Evolutionary conservation across 2,113 vertebrate genomes (phyloP).

Genomic region (Takifugu bimaculatus): DNA sequence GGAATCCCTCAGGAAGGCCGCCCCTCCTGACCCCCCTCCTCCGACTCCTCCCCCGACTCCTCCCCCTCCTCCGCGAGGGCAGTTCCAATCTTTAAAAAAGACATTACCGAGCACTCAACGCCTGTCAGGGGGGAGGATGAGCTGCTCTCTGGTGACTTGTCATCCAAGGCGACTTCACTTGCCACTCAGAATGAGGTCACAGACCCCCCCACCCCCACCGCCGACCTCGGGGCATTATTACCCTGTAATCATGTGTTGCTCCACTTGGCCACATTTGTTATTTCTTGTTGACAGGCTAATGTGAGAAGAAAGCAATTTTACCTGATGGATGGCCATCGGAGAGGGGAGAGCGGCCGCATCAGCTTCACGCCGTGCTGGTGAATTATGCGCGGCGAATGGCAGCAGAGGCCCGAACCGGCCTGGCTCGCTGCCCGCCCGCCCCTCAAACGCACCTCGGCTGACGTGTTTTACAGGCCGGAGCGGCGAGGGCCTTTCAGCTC

Average conservation of each 20-base stretch:
- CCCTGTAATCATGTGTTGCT: slow-evolving; percentile 60
- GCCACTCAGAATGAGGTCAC: slow-evolving; percentile 48
- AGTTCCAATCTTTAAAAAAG: not conserved
- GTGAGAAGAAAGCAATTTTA: slow-evolving; percentile 63
- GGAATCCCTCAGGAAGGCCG: too few relatives aligned
- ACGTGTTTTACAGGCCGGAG: not conserved
- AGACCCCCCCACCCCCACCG: not conserved
- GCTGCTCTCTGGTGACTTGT: slow-evolving; percentile 6
- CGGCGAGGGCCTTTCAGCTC: slow-evolving; percentile 32
- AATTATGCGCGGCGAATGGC: slow-evolving; percentile 58
- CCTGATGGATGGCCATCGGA: slow-evolving; percentile 64
- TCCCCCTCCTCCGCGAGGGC: not conserved
- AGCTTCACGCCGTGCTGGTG: slow-evolving; percentile 38
- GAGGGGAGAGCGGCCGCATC: slow-evolving; percentile 31
- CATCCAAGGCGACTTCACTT: not conserved
- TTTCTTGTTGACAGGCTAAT: slow-evolving; percentile 56
- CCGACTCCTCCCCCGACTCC: too few relatives aligned
- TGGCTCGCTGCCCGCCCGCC: slow-evolving; percentile 27
- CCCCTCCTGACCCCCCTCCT: too few relatives aligned
- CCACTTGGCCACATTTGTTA: slow-evolving; percentile 65
- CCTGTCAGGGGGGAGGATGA: slow-evolving; percentile 7
- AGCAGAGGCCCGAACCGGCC: slow-evolving; percentile 18
- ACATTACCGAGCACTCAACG: not conserved
- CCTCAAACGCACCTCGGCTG: slow-evolving; percentile 35
- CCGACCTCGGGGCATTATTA: slow-evolving; percentile 59